Percentiles rank a stretch among this genome's conserved stretches.
phyloP scores from a whole-genome alignment of 2,113 vertebrate species.

The Pituophis catenifer region DNA sequence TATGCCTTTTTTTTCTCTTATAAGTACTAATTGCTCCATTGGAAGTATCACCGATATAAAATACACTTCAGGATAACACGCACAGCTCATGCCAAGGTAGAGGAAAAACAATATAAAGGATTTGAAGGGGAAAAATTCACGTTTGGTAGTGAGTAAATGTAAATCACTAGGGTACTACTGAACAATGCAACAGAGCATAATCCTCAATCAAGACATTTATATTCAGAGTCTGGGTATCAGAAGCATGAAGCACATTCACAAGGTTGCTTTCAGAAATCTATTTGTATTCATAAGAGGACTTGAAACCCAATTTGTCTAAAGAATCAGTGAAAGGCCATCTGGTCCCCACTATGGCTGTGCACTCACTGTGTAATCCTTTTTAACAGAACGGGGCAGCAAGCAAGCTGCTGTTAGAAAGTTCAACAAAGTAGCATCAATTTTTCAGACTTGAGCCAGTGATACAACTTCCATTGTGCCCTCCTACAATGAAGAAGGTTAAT shows the following conservation, averaged over 20 bases:
- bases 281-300: conserved; percentile 46
- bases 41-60: conserved; percentile 3
- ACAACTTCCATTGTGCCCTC: conserved; percentile 30
- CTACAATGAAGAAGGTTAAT: conserved; percentile 39
- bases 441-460: neutral
- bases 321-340: conserved; percentile 60
- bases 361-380: conserved; percentile 54
- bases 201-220: conserved; percentile 39
- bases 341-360: conserved; percentile 53
- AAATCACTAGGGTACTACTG: neutral
- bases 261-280: conserved; percentile 39
- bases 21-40: neutral
- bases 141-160: conserved; percentile 3
- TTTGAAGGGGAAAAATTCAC: conserved; percentile 32
- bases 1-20: neutral
- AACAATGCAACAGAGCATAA: neutral
- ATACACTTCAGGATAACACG: neutral
- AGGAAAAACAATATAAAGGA: neutral
- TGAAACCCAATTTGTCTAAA: conserved; percentile 44
- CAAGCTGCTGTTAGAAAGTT: conserved; percentile 45
- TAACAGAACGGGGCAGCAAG: conserved; percentile 41
- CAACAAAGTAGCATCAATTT: conserved; percentile 32
- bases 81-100: neutral
- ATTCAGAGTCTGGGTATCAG: conserved; percentile 35
- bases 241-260: conserved; percentile 50